Conservation (phyloP, 2,113 vertebrate genomes). For the Pluvianellus socialis region DNA sequence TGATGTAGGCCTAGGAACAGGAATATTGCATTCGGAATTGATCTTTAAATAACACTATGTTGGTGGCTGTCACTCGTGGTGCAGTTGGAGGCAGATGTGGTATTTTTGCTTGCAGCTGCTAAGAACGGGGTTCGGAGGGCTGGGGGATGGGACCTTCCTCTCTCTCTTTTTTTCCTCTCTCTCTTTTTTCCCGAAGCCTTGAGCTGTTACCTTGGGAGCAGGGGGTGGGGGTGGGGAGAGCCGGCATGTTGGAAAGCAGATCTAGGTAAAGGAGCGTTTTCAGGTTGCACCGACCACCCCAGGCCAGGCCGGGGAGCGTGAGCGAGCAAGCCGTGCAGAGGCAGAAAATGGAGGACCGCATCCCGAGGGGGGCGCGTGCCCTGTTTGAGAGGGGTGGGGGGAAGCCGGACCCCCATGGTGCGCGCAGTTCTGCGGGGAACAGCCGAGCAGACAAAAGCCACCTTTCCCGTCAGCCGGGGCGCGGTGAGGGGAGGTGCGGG, state of each 20-base stretch:
- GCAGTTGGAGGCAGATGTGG: constrained; percentile 65
- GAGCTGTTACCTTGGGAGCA: constrained; percentile 67
- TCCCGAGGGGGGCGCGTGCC: background rate
- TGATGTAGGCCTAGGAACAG: constrained; percentile 21
- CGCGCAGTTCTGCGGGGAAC: background rate
- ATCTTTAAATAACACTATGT: constrained; percentile 64
- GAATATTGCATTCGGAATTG: constrained; percentile 21
- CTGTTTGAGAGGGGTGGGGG: background rate
- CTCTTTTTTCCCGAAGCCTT: constrained; percentile 37
- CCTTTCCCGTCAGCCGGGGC: background rate
- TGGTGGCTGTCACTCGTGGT: constrained; percentile 41
- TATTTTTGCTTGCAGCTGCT: constrained; percentile 59
- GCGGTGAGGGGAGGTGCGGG: background rate
- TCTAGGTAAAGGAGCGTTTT: constrained; percentile 43
- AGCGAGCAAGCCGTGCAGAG: background rate
- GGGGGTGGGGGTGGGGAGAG: constrained; percentile 49
- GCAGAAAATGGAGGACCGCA: constrained; percentile 47
- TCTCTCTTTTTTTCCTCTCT: background rate
- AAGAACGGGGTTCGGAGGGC: constrained; percentile 48
- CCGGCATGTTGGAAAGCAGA: constrained; percentile 59
- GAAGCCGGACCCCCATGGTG: background rate
- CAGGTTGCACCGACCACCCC: constrained; percentile 1
- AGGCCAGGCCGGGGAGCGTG: background rate
- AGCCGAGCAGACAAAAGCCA: constrained; percentile 21
- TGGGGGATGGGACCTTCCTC: constrained; percentile 61